These are phyloP conservation scores for Takifugu flavidus DNA, from an alignment of 2,113 vertebrate species.

Conservation along the genomic window DNA sequence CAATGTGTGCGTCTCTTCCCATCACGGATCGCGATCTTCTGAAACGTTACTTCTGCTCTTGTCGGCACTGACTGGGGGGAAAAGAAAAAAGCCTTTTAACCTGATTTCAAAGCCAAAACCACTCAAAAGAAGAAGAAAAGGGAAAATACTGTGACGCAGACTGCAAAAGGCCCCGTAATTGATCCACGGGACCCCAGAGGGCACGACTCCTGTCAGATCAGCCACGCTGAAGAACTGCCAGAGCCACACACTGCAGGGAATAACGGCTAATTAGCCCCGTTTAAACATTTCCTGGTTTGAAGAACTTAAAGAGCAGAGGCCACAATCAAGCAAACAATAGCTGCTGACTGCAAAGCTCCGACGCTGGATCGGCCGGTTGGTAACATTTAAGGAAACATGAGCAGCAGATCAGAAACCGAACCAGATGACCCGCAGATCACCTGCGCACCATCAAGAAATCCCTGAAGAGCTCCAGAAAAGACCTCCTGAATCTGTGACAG, in stretches of 20 bases:
- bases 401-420: constrained; percentile 41
- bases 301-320: constrained; percentile 75
- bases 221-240: constrained; percentile 59
- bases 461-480: not conserved
- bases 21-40: constrained; percentile 6
- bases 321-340: constrained; percentile 69
- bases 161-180: constrained; percentile 68
- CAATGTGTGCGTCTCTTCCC: constrained; percentile 1
- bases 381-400: constrained; percentile 47
- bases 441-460: not conserved
- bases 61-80: not conserved
- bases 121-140: constrained; percentile 21
- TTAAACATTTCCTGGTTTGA: constrained; percentile 81
- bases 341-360: constrained; percentile 36
- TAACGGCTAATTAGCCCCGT: constrained; percentile 72
- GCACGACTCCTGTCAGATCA: constrained; percentile 77
- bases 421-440: constrained; percentile 42
- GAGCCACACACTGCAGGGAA: constrained; percentile 60
- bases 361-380: constrained; percentile 37
- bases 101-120: constrained; percentile 45
- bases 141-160: constrained; percentile 44
- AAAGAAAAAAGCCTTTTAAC: not conserved
- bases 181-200: constrained; percentile 61
- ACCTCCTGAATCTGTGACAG: too few species aligned
- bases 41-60: constrained; percentile 5